Conservation (phyloP, 2,888 invertebrate genomes). For the Drosophila tripunctata region DNA sequence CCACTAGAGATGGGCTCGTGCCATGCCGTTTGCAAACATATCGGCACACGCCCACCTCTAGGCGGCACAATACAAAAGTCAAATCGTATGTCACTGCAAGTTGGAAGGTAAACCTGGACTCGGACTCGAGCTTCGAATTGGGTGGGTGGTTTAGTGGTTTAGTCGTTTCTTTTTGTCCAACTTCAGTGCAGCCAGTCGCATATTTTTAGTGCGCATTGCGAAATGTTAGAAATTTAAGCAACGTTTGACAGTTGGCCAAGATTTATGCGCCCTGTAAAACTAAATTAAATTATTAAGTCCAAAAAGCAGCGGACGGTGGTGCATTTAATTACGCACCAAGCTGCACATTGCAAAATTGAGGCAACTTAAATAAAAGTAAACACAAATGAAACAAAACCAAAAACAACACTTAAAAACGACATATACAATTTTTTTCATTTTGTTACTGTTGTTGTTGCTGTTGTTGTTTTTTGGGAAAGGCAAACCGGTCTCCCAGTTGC, state of each 20-base stretch:
- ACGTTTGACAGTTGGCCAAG: constrained; percentile 51
- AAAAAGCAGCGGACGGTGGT: constrained; percentile 26
- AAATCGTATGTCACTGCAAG: constrained; percentile 60
- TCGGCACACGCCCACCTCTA: too few species aligned
- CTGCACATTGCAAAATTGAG: constrained; percentile 61
- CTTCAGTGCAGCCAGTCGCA: constrained; percentile 26
- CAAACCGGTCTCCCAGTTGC: constrained; percentile 71
- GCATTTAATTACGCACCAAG: constrained; percentile 76
- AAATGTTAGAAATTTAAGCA: constrained; percentile 67
- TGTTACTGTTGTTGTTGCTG: neutral
- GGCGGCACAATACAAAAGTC: constrained; percentile 50
- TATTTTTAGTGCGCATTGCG: constrained; percentile 58
- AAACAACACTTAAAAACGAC: constrained; percentile 24
- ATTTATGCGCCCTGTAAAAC: constrained; percentile 63
- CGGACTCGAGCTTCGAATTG: constrained; percentile 15
- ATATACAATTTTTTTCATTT: constrained; percentile 15
- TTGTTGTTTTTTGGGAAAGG: constrained; percentile 65
- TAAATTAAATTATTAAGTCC: constrained; percentile 70
- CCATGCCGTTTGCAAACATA: too few species aligned
- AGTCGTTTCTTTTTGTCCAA: neutral
- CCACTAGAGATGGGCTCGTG: neutral
- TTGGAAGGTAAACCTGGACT: constrained; percentile 21
- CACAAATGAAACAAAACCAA: constrained; percentile 28
- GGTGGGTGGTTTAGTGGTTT: constrained; percentile 47
- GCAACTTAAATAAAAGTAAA: constrained; percentile 11